Evolutionary conservation across 2,113 vertebrate genomes (phyloP), one percentile per base, ranked within the genome.

Genomic region (Cricetomys ansorgei): DNA sequence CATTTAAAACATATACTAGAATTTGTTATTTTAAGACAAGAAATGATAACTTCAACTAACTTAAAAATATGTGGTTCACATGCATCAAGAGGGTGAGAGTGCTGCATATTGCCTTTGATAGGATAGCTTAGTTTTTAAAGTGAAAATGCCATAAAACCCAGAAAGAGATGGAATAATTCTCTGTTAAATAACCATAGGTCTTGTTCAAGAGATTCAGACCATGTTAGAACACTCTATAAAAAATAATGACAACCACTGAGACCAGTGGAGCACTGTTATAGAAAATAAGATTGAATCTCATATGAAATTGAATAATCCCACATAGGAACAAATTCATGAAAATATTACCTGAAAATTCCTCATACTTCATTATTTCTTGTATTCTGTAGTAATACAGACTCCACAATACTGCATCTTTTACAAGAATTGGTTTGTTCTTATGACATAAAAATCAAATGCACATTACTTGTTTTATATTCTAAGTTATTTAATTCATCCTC

Each of bases 131-230:
- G 23, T 64, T 91, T 92, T 97, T 92, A 96, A 94, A 96, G 64
- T 65, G 48, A 96, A 96, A 97, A 92, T 7, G 10, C 59, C 73
- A 13, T 27, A 75, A 97, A 95, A 57, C 89, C 84, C 87, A 93
- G 89, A 50, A 89, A 59, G 57, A 96, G 55, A 97, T 91, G 95
- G 94, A 94, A 96, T 97, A 92, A 96, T 94, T 93, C 67, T 89
- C 69, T 91, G n/a, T 95, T 96, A 91, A 96, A 84, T 96, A 95
- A 94, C 89, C 75, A 65, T 76, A 94, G 77, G 81, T 89, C 83
- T 91, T 96, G 55, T 94, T 97, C 67, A 96, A 92, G 69, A 92
- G 55, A 92, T 65, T 96, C 57, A 89, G 64, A 21, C 62, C 11
- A 57, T 77, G 50, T 87, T 93, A 96, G 55, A 92, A 91, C 72